phyloP scores from a whole-genome alignment of 2,888 invertebrate genomes.

The Athalia cordata region DNA sequence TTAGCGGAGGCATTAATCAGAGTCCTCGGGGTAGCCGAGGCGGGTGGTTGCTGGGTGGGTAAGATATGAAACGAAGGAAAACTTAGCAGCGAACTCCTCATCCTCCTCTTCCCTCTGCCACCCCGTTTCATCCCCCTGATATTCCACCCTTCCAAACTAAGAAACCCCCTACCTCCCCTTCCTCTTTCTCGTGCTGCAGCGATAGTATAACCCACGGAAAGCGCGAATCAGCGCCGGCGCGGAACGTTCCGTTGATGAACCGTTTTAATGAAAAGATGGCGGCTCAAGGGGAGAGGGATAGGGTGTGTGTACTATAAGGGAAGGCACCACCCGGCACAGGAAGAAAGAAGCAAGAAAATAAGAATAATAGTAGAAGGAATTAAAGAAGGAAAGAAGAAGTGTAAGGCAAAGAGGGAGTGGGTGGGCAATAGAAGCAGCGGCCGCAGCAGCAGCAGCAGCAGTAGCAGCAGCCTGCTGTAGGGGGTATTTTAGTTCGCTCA shows the following conservation, averaged over 20 bases:
- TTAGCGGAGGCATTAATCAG: conserved; percentile 72
- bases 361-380: too few relatives aligned
- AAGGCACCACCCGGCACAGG: not conserved
- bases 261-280: conserved; percentile 72
- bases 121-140: conserved; percentile 33
- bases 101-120: not conserved
- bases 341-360: too few relatives aligned
- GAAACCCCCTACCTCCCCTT: conserved; percentile 5
- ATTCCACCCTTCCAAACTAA: conserved; percentile 35
- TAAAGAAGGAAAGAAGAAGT: too few relatives aligned
- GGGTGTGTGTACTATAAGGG: not conserved
- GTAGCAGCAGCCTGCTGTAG: conserved; percentile 54
- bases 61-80: conserved; percentile 49
- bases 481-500: conserved; percentile 59
- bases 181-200: too few relatives aligned
- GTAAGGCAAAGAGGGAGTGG: too few relatives aligned
- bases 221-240: conserved; percentile 59
- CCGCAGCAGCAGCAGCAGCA: conserved; percentile 46
- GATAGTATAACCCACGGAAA: not conserved
- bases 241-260: conserved; percentile 63
- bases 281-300: conserved; percentile 52
- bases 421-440: too few relatives aligned
- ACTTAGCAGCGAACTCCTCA: conserved; percentile 7
- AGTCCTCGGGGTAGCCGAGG: conserved; percentile 56
- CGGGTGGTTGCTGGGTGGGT: conserved; percentile 46